A percentile compares a stretch with the other conserved stretches of the same genome.
Evolutionary conservation across 2,888 invertebrate species (phyloP).

Genomic region (Uropetala carovei): DNA sequence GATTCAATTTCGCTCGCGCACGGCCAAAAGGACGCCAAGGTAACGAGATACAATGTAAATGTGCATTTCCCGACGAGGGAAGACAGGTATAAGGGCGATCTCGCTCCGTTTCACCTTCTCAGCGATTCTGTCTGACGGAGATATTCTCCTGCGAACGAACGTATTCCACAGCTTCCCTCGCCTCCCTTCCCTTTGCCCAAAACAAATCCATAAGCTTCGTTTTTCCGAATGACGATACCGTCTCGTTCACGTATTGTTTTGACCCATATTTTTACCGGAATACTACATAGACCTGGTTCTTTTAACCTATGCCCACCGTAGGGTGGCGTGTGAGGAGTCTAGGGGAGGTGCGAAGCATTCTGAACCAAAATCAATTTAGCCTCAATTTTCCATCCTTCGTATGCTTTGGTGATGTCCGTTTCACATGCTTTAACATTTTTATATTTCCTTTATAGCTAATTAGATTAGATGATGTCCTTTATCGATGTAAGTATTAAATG

Average conservation of each 20-base stretch:
- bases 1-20: conserved; percentile 11
- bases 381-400: no score
- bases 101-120: not conserved
- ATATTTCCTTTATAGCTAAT: no score
- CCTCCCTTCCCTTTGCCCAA: not conserved
- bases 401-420: no score
- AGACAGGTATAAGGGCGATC: not conserved
- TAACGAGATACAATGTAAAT: conserved; percentile 14
- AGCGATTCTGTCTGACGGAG: not conserved
- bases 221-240: not conserved
- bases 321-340: no score
- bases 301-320: no score
- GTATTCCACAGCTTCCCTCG: not conserved
- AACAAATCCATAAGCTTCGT: not conserved
- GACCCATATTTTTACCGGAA: no score
- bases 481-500: no score
- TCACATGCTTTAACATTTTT: no score
- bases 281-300: no score
- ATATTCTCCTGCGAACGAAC: not conserved
- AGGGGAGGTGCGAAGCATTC: no score
- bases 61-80: not conserved
- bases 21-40: not conserved
- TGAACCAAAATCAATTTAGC: no score
- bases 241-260: not conserved
- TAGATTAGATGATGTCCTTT: no score